A percentile compares a stretch with the other conserved stretches of the same genome.
These are phyloP conservation scores for Sanderia malayensis DNA, from an alignment of 30 jellyfish, hydroid and myxozoan genomes.

Conservation along the genomic window DNA sequence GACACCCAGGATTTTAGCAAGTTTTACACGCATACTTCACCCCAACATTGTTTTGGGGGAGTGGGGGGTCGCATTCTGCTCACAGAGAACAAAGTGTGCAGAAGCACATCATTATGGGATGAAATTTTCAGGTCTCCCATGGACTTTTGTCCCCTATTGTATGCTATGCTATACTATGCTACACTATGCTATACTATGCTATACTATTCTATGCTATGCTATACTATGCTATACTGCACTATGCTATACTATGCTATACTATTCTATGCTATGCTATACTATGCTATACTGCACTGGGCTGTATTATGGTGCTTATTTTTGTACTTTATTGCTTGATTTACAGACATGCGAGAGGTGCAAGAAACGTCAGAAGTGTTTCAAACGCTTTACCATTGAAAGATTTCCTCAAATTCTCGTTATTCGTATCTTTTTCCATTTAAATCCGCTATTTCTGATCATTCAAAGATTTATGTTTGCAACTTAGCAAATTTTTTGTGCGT, in stretches of 20 bases:
- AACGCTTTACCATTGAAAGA: slow-evolving; percentile 82
- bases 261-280: slow-evolving; percentile 41
- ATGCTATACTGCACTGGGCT: slow-evolving; percentile 43
- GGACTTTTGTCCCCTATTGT: slow-evolving; percentile 23
- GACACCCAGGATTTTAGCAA: too few species aligned
- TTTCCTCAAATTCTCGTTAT: slow-evolving; percentile 86
- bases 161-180: slow-evolving; percentile 39
- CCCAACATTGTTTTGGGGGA: too few species aligned
- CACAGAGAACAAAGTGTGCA: too few species aligned
- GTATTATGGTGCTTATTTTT: neutral
- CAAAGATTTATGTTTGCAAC: neutral
- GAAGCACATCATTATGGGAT: too few species aligned
- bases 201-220: slow-evolving; percentile 28
- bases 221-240: slow-evolving; percentile 34
- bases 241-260: slow-evolving; percentile 48
- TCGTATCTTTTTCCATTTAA: slow-evolving; percentile 77
- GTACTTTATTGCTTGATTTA: neutral
- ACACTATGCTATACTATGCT: slow-evolving; percentile 27
- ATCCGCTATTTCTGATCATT: neutral
- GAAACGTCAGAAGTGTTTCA: slow-evolving; percentile 73
- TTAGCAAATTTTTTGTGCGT: neutral
- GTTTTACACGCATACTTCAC: too few species aligned
- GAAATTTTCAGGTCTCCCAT: too few species aligned
- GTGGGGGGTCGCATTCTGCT: too few species aligned
- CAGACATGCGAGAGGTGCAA: slow-evolving; percentile 95